Evolutionary conservation across 2,797 vertebrate species (phyloP), one percentile per base, ranked within the genome.

Genomic region (Chaenodraco wilsoni): DNA sequence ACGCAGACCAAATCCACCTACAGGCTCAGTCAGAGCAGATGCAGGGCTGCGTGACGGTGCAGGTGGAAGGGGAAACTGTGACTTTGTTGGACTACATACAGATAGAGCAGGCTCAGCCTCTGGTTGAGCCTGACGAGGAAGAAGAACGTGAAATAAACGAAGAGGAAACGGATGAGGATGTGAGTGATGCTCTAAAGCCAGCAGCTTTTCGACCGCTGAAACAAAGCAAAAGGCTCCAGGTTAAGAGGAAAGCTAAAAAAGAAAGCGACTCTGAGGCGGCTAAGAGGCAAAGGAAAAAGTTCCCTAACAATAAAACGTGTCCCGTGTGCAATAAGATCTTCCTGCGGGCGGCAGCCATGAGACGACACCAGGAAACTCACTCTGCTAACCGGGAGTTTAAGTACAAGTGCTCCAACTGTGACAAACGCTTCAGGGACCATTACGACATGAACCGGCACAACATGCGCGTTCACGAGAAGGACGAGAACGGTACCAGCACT

Each of bases 381-480:
- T 89, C 91, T 0, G 48, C 74, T n/a, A 90, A 90, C 3, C 84
- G 91, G 2, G 89, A 93, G 41, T 88, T 93, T 51, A 91, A 82
- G 72, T 93, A 92, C 75, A 88, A 93, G 65, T 94, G 93, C 40
- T 27, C 23, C 64, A 84, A 81, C 82, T 94, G 93, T 6, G 90
- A 92, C 73, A 94, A 93, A 33, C 76, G 86, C 1, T 94, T 94
- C 86, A 84, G 91, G 77, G 93, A 94, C 83, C 91, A 89, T n/a
- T 93, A 94, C 1, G 92, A 93, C 82, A 91, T 94, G 93, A 93
- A 91, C 62, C 76, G 90, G 1, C 93, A 94, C 79, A 85, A 75
- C 77, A 90, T 91, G 88, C 91, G 93, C 0, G 90, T 93, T 14
- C 92, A 93, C 0, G 91, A 92, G 9, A 87, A 81, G 73, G 91